Base-by-base conservation (phyloP, 2,113 vertebrate species). In the Numida meleagris region DNA sequence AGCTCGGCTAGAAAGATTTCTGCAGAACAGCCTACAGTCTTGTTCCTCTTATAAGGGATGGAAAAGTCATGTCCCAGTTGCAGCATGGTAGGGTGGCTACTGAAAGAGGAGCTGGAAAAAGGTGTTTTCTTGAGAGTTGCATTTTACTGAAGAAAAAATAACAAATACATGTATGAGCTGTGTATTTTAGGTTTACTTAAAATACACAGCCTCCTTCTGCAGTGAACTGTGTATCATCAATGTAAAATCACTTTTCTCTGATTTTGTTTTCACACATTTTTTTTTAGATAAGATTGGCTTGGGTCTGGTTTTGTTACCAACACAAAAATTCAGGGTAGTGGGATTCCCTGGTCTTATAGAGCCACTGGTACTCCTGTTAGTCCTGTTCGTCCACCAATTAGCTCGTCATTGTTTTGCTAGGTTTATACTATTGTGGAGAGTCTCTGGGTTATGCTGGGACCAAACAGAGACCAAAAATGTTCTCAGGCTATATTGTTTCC, bases 161-260 rank as follows among this genome's bases (percentile, higher is more conserved):
- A 79, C 24, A 33, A 76, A 68, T 46, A 59, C 12, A 36, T 3
- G 10, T 58, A 18, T 4, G n/a, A 87, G 18, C 15, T 71, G 29
- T 50, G 63, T 81, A 14, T 75, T 90, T 63, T 83, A 51, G 4
- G 0, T 77, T 80, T 50, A 19, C 66, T 73, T 95, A 57, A 92
- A 85, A 80, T 50, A 15, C 67, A 9, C 18, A 67, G 12, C 62
- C 33, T 79, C 14, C 12, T 73, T 85, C 33, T 85, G 40, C 17
- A 6, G 3, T 51, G 24, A 90, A 53, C 17, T 71, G 31, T 77
- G 10, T 74, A 17, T 57, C 0, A 0, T 76, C 53, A 9, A 2
- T n/a, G 45, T 48, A 46, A 61, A 42, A 7, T 53, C 13, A 1
- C 70, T 46, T 25, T 90, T 62, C 36, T n/a, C 46, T 70, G 20